phyloP scores from a whole-genome alignment of 2,797 vertebrate species.

The Galaxias olidus region DNA sequence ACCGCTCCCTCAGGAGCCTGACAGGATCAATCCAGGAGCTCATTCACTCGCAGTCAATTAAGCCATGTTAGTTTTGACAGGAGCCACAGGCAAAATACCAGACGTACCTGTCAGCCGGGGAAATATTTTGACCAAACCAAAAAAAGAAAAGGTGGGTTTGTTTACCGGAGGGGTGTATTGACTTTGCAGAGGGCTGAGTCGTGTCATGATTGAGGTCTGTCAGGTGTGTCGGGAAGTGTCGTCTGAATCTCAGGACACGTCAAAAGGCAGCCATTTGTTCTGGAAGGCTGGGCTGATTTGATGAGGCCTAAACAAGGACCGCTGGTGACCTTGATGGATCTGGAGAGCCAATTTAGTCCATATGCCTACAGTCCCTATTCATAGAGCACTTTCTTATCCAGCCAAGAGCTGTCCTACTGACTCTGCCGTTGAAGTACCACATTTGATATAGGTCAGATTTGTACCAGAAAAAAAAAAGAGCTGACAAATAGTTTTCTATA shows the following conservation, averaged over 20 bases:
- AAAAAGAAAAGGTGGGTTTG: slow-evolving; percentile 43
- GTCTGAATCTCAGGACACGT: slow-evolving; percentile 29
- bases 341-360: slow-evolving; percentile 47
- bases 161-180: slow-evolving; percentile 58
- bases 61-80: slow-evolving; percentile 80
- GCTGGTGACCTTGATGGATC: slow-evolving; percentile 63
- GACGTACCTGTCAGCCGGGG: slow-evolving; percentile 68
- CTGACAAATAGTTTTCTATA: slow-evolving; percentile 39
- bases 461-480: slow-evolving; percentile 6
- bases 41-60: slow-evolving; percentile 79
- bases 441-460: slow-evolving; percentile 25
- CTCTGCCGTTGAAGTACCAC: not conserved
- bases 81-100: slow-evolving; percentile 76
- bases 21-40: slow-evolving; percentile 75
- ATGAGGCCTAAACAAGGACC: slow-evolving; percentile 51
- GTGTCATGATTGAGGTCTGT: slow-evolving; percentile 45
- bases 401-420: slow-evolving; percentile 15
- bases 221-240: slow-evolving; percentile 33
- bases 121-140: slow-evolving; percentile 68
- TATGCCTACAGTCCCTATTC: slow-evolving; percentile 40
- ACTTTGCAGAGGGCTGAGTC: slow-evolving; percentile 46
- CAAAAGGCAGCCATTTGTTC: slow-evolving; percentile 47
- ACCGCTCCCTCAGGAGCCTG: slow-evolving; percentile 73
- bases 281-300: slow-evolving; percentile 43
- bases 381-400: not conserved